A percentile compares a stretch with the other conserved stretches of the same genome.
These are phyloP conservation scores for Drosophila oshimai DNA, from an alignment of 1,140 invertebrate species.

Conservation along the genomic window DNA sequence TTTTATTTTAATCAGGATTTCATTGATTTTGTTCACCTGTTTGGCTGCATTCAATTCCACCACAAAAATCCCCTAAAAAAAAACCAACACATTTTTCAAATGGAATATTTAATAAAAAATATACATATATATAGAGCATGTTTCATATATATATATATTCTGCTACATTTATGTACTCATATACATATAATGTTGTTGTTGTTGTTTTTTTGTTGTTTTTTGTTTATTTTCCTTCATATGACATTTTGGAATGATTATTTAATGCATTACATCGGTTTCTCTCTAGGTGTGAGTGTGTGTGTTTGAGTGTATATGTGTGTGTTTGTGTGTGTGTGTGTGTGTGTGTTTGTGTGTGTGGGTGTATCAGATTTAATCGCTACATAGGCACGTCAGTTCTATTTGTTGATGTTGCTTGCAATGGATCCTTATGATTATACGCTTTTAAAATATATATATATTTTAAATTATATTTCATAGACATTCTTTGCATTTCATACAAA, in stretches of 20 bases:
- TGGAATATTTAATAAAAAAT: slow-evolving; percentile 37
- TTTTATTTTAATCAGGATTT: too few species aligned
- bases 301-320: slow-evolving; percentile 17
- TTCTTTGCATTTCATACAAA: slow-evolving; percentile 48
- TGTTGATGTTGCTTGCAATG: slow-evolving; percentile 58
- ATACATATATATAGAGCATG: slow-evolving; percentile 38
- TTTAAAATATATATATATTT: slow-evolving; percentile 13
- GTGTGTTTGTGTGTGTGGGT: slow-evolving; percentile 20
- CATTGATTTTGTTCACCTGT: too few species aligned
- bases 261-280: slow-evolving; percentile 61
- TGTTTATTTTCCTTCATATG: slow-evolving; percentile 50
- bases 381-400: slow-evolving; percentile 78
- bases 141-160: slow-evolving; percentile 42
- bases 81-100: neutral
- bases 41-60: too few species aligned
- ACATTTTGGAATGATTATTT: slow-evolving; percentile 76
- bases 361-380: slow-evolving; percentile 71
- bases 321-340: slow-evolving; percentile 28
- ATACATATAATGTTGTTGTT: slow-evolving; percentile 42
- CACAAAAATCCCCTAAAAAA: neutral
- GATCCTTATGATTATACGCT: slow-evolving; percentile 38
- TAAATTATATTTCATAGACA: slow-evolving; percentile 8
- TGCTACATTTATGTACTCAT: slow-evolving; percentile 44
- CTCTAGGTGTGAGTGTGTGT: slow-evolving; percentile 32
- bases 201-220: slow-evolving; percentile 23